Conservation (phyloP, 1,140 invertebrate genomes). For the Drosophila kikkawai region DNA sequence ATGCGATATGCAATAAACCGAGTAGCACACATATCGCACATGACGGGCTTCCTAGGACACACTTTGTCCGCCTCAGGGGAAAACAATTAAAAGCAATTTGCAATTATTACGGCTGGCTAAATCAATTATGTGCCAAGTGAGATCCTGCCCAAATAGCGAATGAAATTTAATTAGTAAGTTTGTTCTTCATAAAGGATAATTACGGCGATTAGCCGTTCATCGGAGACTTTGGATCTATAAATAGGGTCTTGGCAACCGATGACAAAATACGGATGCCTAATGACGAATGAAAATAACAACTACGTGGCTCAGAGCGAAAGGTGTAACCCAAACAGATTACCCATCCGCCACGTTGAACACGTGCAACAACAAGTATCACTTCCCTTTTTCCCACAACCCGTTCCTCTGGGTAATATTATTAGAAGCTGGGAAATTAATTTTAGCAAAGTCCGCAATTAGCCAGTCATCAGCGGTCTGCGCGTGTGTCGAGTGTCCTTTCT, state of each 20-base stretch:
- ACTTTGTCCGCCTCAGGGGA: slow-evolving; percentile 36
- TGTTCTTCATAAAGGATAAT: slow-evolving; percentile 67
- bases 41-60: slow-evolving; percentile 7
- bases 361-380: slow-evolving; percentile 51
- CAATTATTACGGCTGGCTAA: slow-evolving; percentile 72
- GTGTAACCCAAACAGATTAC: slow-evolving; percentile 46
- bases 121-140: slow-evolving; percentile 65
- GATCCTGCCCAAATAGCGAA: slow-evolving; percentile 45
- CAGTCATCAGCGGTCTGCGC: slow-evolving; percentile 50
- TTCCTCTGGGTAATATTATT: slow-evolving; percentile 70
- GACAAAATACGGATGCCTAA: slow-evolving; percentile 4
- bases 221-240: slow-evolving; percentile 19
- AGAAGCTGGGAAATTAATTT: slow-evolving; percentile 78
- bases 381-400: not conserved
- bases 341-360: slow-evolving; percentile 61
- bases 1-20: slow-evolving; percentile 6
- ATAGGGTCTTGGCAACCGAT: slow-evolving; percentile 37
- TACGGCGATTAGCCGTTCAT: slow-evolving; percentile 52
- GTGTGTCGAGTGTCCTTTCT: slow-evolving; percentile 8
- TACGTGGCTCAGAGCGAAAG: slow-evolving; percentile 5
- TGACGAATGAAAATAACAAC: slow-evolving; percentile 4
- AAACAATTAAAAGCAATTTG: slow-evolving; percentile 80
- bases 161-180: slow-evolving; percentile 73
- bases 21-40: slow-evolving; percentile 3
- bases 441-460: slow-evolving; percentile 76